Base-by-base conservation (phyloP, 1,140 invertebrate species). In the Drosophila auraria region DNA sequence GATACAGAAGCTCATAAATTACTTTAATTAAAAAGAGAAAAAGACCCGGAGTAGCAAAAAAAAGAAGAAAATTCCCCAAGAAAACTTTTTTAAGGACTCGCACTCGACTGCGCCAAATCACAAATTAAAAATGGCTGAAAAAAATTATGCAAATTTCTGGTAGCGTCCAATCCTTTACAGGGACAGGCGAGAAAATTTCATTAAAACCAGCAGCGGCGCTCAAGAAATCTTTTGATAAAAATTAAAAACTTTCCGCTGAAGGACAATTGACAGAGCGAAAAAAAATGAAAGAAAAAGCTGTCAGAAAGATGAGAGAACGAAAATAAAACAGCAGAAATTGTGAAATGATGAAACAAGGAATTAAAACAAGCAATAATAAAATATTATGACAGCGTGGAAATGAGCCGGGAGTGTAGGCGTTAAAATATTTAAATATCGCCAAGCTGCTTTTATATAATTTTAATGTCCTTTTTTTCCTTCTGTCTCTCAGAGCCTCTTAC, bases 351-450 rank as follows among this genome's bases (percentile, higher is more conserved):
- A 72, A 70, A 89, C 82, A 90, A 89, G 82, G 82, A 89, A 89
- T 89, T 90, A 90, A 90, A 90, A 90, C 86, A 90, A 90, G 86
- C 86, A 90, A 90, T 90, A 80, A 90, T 86, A 90, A 90, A 90
- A 90, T 90, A 89, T 90, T 90, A 90, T 90, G 86, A 90, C 84
- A 78, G 65, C 40, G 15, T 45, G 50, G 40, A 61, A 64, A 60
- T 53, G 45, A 30, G 45, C 12, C 42, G 47, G 30, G 45, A 45
- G 38, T 5, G 53, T 56, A 62, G 61, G 71, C 58, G 74, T 49
- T 70, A 73, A 76, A 84, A 84, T 84, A 89, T 89, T 84, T 84
- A 90, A 90, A 89, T 86, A 80, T 82, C 74, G 74, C 61, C 78
- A 83, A 87, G 83, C 83, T 74, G 83, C 83, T 87, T 87, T 87